Evolutionary conservation across 2,888 invertebrate species (phyloP).

Genomic region (Halictus ligatus): DNA sequence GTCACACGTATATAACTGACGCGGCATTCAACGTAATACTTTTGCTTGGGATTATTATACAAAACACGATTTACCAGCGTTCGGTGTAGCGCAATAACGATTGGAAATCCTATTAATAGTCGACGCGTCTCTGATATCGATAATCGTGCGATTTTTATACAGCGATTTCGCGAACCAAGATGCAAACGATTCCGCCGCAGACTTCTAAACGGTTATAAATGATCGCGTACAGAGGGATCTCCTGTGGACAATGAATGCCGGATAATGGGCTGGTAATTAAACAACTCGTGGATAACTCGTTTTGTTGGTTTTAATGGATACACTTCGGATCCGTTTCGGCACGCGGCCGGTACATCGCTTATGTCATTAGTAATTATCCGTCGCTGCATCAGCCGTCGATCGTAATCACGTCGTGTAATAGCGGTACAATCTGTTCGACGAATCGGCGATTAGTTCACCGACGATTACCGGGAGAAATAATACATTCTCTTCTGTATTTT

Average conservation of each 20-base stretch:
- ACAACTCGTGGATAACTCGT: background rate
- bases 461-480: background rate
- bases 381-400: background rate
- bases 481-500: background rate
- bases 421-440: conserved; percentile 25
- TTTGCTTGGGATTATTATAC: background rate
- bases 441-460: conserved; percentile 21
- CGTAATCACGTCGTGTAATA: conserved; percentile 10
- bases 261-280: background rate
- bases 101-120: background rate
- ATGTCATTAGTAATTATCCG: conserved; percentile 32
- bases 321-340: background rate
- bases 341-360: background rate
- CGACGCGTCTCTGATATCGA: background rate
- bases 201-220: background rate
- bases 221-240: background rate
- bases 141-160: background rate
- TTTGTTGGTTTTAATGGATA: background rate
- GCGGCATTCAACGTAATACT: no score
- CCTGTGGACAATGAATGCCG: background rate
- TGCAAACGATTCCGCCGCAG: background rate
- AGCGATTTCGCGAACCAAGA: background rate
- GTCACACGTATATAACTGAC: no score
- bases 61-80: no score
- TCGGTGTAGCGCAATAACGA: no score